phyloP scores from a whole-genome alignment of 53 echinoderm and acorn worm species.

The Henricia sp. region DNA sequence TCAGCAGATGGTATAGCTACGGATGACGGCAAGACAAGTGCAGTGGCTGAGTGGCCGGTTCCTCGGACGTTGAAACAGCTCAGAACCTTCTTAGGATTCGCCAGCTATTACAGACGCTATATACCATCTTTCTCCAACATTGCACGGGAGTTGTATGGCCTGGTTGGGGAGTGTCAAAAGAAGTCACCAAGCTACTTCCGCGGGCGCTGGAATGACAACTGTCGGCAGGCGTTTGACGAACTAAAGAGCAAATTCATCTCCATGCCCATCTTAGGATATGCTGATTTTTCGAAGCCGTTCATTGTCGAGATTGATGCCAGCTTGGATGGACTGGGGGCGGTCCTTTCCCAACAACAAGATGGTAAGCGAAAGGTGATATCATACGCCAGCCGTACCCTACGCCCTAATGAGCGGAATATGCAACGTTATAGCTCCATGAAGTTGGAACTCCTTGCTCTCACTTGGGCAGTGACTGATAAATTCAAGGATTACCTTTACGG shows the following conservation, averaged over 20 bases:
- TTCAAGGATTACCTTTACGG: too few relatives aligned
- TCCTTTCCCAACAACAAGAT: conserved; percentile 58
- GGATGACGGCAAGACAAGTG: conserved; percentile 2
- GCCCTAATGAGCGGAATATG: conserved; percentile 61
- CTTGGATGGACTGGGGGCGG: conserved; percentile 58
- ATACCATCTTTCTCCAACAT: not conserved
- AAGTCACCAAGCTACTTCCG: conserved; percentile 6
- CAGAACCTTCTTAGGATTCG: conserved; percentile 10
- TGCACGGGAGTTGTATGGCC: not conserved
- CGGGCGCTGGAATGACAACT: not conserved
- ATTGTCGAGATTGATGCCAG: conserved; percentile 59
- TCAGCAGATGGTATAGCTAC: conserved; percentile 15
- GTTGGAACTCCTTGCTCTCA: conserved; percentile 52
- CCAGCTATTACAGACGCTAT: conserved; percentile 14
- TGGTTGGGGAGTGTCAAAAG: conserved; percentile 15
- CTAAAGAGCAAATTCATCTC: conserved; percentile 55
- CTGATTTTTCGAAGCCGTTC: conserved; percentile 64
- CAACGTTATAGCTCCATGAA: conserved; percentile 59
- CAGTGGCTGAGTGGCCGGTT: not conserved
- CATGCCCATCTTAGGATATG: conserved; percentile 57
- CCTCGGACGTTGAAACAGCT: conserved; percentile 9
- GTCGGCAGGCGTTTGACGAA: conserved; percentile 51
- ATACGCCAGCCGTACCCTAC: conserved; percentile 61
- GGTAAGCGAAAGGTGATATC: conserved; percentile 59
- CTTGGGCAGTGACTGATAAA: conserved; percentile 55